Base-by-base conservation (phyloP, 2,888 invertebrate genomes). In the Chalcosyrphus nemorum region DNA sequence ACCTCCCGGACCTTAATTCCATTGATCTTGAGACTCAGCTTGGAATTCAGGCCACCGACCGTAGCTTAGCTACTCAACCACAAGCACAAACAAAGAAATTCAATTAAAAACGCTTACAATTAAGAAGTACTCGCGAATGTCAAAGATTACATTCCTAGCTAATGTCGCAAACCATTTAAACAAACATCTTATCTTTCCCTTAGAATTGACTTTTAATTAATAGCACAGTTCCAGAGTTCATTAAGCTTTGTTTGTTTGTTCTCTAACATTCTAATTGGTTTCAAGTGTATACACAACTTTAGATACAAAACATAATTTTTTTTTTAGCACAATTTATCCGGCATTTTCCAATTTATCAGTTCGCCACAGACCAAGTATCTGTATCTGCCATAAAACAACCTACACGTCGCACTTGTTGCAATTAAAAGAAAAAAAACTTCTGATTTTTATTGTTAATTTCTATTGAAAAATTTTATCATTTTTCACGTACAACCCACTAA, bases 361-460 rank as follows among this genome's bases (percentile, higher is more conserved):
- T n/a, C n/a, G 19, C 19, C 45, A 9, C 9, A 45, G 45, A 45
- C 45, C 45, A n/a, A n/a, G n/a, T n/a, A n/a, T n/a, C n/a, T n/a
- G 6, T 45, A 19, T 19, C 45, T 45, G 9, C 45, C 3, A 19
- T 17, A 17, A 19, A 2, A 50, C 1, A 27, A 29, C 61, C 52
- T 72, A 52, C 72, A 72, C 72, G 72, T 72, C 41, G 72, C 50
- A 43, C 72, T 72, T 72, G 72, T 41, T 61, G 72, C 70, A 70
- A 70, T 70, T 70, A 70, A n/a, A n/a, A n/a, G n/a, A n/a, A n/a
- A n/a, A n/a, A n/a, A n/a, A 70, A 47, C 11, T 19, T 21, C 24
- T 35, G 2, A 5, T 29, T 41, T 65, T 52, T 17, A n/a, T 50
- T 54, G 24, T 54, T 52, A 5, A 19, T 54, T 66, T 66, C 27